Percentiles rank a stretch among this genome's conserved stretches.
These are phyloP conservation scores for Centrocercus urophasianus DNA, from an alignment of 2,113 vertebrate species.

Conservation along the genomic window DNA sequence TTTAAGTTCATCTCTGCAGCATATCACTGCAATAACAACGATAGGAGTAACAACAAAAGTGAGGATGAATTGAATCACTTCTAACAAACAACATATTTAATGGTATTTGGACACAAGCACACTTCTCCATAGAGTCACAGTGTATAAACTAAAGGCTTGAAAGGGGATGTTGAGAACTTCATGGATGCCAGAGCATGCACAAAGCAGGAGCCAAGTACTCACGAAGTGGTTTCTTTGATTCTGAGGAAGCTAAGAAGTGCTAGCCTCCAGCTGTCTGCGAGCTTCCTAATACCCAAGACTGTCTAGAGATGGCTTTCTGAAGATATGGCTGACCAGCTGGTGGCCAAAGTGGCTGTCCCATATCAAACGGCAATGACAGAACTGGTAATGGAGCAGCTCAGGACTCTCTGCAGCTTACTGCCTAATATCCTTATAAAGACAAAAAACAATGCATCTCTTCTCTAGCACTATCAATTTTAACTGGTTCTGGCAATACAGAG, in stretches of 20 bases:
- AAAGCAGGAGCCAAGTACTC: not conserved
- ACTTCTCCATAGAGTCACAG: not conserved
- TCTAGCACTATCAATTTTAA: not conserved
- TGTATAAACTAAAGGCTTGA: not conserved
- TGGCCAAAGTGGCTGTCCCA: not conserved
- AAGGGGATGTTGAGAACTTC: not conserved
- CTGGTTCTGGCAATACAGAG: not conserved
- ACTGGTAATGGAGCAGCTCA: not conserved
- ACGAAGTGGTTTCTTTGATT: not conserved
- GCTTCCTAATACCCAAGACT: not conserved
- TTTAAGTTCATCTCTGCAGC: not conserved
- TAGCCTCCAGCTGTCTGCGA: not conserved
- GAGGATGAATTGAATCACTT: not conserved
- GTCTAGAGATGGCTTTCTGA: not conserved
- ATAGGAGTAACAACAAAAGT: accelerated
- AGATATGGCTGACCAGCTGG: not conserved
- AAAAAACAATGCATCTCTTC: not conserved
- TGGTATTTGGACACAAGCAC: not conserved
- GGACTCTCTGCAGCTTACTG: not conserved
- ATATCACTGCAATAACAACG: not conserved
- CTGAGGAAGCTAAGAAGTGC: not conserved
- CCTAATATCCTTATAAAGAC: not conserved
- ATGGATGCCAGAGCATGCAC: not conserved
- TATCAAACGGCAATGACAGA: not conserved
- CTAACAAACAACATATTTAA: not conserved